phyloP scores from a whole-genome alignment of 2,797 vertebrate species.

The Masticophis lateralis region DNA sequence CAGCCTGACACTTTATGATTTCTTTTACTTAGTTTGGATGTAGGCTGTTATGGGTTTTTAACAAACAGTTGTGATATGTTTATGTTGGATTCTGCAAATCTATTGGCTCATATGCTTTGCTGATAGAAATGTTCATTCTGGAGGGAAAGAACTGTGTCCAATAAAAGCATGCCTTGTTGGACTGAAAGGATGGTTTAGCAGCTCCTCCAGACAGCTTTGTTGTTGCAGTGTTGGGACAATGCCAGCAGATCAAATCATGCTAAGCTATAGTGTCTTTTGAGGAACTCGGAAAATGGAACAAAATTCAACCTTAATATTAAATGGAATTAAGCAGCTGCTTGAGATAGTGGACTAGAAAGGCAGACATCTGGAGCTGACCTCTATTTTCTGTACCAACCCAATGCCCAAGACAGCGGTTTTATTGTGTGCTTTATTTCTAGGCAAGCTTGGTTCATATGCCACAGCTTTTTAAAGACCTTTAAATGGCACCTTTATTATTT shows the following conservation, averaged over 20 bases:
- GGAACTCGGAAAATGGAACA: not conserved
- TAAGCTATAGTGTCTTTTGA: not conserved
- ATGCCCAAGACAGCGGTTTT: not conserved
- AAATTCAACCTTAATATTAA: not conserved
- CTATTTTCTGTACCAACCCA: not conserved
- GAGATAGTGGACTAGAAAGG: not conserved
- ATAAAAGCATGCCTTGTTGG: conserved; percentile 8
- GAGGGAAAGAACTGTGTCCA: conserved; percentile 23
- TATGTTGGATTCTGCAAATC: conserved; percentile 45
- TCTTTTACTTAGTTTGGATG: conserved; percentile 23
- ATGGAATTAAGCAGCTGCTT: not conserved
- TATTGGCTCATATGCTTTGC: conserved; percentile 14
- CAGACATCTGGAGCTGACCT: not conserved
- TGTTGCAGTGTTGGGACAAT: not conserved
- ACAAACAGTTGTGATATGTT: conserved; percentile 47
- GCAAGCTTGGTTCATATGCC: not conserved
- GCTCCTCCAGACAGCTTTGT: not conserved
- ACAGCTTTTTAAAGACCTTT: not conserved
- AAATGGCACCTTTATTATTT: not conserved
- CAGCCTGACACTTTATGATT: conserved; percentile 22
- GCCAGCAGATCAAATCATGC: not conserved
- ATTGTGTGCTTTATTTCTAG: not conserved
- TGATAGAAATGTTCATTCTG: conserved; percentile 31
- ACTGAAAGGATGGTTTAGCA: not conserved
- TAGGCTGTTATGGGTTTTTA: conserved; percentile 16